A percentile compares a stretch with the other conserved stretches of the same genome.
phyloP scores from a whole-genome alignment of 2,888 invertebrate genomes.

The Bibio marci region DNA sequence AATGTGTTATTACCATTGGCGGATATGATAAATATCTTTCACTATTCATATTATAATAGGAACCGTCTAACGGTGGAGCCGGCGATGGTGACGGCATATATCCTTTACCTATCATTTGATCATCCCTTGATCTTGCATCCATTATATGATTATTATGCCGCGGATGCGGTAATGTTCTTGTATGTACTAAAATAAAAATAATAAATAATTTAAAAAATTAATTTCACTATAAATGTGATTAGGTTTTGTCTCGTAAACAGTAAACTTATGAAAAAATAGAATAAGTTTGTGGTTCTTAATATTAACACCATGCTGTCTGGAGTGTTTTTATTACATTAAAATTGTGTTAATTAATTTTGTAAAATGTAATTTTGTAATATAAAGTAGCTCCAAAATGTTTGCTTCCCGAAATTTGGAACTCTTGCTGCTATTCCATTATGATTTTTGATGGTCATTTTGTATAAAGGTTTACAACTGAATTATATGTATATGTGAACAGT shows the following conservation, averaged over 20 bases:
- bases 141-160: slow-evolving; percentile 24
- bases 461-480: too few species aligned
- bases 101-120: slow-evolving; percentile 29
- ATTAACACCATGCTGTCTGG: too few species aligned
- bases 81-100: slow-evolving; percentile 41
- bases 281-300: too few species aligned
- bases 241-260: background rate
- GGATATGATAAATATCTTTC: slow-evolving; percentile 68
- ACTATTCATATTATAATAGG: slow-evolving; percentile 64
- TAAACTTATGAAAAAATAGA: background rate
- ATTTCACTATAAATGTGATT: background rate
- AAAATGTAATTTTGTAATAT: too few species aligned
- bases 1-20: slow-evolving; percentile 32
- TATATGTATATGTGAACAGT: too few species aligned
- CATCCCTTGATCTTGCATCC: slow-evolving; percentile 26
- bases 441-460: too few species aligned
- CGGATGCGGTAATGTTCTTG: slow-evolving; percentile 28
- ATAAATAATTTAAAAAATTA: slow-evolving; percentile 9
- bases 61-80: slow-evolving; percentile 59
- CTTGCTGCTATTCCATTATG: too few species aligned
- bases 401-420: too few species aligned
- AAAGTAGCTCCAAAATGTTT: too few species aligned
- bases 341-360: too few species aligned
- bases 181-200: slow-evolving; percentile 21
- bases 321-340: too few species aligned